Base-by-base conservation (phyloP, 2,113 vertebrate genomes). In the Neofelis nebulosa region DNA sequence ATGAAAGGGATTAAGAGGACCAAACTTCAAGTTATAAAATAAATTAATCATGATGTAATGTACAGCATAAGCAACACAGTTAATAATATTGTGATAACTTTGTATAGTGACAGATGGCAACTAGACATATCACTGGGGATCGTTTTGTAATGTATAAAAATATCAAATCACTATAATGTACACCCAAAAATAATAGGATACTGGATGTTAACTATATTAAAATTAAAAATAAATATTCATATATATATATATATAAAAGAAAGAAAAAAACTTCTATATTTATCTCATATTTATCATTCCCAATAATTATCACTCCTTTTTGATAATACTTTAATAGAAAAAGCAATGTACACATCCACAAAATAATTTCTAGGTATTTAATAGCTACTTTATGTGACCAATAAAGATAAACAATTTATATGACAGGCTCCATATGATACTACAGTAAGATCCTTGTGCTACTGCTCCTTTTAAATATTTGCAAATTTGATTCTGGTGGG, bases 331-430 rank as follows among this genome's bases (percentile, higher is more conserved):
- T 63, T 66, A 88, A 79, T 33, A 27, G 33, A 52, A 68, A 87
- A 93, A 85, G 14, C 21, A 80, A 85, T n/a, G 19, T 74, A 82
- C 5, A 68, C 4, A 76, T 45, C 61, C 12, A 12, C 31, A 73
- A 95, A 80, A 79, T 63, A 81, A 82, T 76, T 91, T 18, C n/a
- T 89, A 76, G 33, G 38, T 78, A 79, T 25, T 63, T 92, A 89
- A 41, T 85, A 82, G 6, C 27, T 90, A 78, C 29, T 68, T 45
- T 50, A 48, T 90, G 25, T 74, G n/a, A n/a, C 23, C 19, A 73
- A 89, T 41, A 61, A 74, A 55, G 36, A 73, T 76, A 89, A 71
- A 76, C 50, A 15, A 61, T 19, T 63, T n/a, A 82, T 74, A 13
- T 93, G 18, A 41, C 16, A 89, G 31, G 5, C 7, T 71, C 25